Evolutionary conservation across 2,797 vertebrate species (phyloP).

Genomic region (Rhincodon typus): DNA sequence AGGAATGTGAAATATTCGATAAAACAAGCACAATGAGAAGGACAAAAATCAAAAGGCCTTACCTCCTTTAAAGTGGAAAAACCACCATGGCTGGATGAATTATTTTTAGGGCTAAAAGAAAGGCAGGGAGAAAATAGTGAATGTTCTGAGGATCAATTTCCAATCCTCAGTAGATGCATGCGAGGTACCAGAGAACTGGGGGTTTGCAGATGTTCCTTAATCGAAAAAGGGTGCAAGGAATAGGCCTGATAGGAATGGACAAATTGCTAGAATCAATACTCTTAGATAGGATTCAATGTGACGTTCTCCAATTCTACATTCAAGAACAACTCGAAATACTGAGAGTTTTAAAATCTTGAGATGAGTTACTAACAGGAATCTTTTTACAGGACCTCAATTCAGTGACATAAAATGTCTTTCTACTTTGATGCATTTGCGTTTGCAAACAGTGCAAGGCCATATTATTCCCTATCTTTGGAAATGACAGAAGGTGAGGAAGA

Average conservation of each 20-base stretch:
- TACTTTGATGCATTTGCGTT: background rate
- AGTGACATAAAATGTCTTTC: background rate
- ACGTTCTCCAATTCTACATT: background rate
- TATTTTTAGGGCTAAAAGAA: no score
- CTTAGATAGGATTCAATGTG: no score
- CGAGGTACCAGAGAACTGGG: no score
- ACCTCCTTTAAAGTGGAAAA: no score
- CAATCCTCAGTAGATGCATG: background rate
- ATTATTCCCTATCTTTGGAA: background rate
- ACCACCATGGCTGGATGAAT: no score
- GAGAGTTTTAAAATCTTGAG: background rate
- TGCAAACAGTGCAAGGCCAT: background rate
- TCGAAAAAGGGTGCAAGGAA: no score
- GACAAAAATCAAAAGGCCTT: no score
- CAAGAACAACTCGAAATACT: background rate
- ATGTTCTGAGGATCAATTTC: background rate
- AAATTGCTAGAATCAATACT: no score
- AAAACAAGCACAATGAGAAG: no score
- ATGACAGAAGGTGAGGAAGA: background rate
- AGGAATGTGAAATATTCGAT: no score
- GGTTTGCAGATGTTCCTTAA: no score
- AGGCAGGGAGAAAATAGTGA: background rate
- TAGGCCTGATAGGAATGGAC: no score
- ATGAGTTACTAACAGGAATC: background rate
- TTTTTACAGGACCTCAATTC: background rate